Percentiles rank a stretch among this genome's conserved stretches.
These are phyloP conservation scores for Zophobas atratus DNA, from an alignment of 1,140 invertebrate species.

Conservation along the genomic window DNA sequence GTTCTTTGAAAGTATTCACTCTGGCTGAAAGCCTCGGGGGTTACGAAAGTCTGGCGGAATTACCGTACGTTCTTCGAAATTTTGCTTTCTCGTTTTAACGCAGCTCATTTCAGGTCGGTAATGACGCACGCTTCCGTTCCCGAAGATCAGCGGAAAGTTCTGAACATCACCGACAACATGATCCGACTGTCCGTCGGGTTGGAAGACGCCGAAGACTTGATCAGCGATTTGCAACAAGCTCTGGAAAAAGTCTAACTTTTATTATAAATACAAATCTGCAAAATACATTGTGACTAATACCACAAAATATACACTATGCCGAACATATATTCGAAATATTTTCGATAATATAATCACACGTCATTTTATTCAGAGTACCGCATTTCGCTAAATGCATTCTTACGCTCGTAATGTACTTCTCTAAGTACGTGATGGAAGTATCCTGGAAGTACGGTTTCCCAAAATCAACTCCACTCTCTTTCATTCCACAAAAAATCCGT, in stretches of 20 bases:
- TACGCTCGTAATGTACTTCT: conserved; percentile 65
- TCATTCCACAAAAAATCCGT: conserved; percentile 46
- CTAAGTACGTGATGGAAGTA: conserved; percentile 63
- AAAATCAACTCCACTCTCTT: conserved; percentile 60
- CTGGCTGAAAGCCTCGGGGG: conserved; percentile 97
- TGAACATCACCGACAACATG: conserved; percentile 91
- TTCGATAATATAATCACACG: conserved; percentile 64
- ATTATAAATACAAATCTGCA: conserved; percentile 23
- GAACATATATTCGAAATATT: conserved; percentile 34
- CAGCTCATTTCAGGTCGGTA: conserved; percentile 70
- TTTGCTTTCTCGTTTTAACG: conserved; percentile 29
- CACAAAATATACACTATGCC: conserved; percentile 22
- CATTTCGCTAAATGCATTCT: conserved; percentile 65
- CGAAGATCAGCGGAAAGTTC: conserved; percentile 76
- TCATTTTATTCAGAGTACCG: conserved; percentile 59
- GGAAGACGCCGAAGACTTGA: conserved; percentile 89
- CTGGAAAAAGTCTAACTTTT: conserved; percentile 65
- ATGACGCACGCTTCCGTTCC: conserved; percentile 91
- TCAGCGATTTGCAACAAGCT: conserved; percentile 91
- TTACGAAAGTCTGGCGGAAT: conserved; percentile 92
- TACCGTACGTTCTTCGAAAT: conserved; percentile 78
- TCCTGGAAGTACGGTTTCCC: conserved; percentile 63
- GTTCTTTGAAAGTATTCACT: conserved; percentile 85
- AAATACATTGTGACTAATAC: background rate
- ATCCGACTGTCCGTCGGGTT: conserved; percentile 94